phyloP scores from a whole-genome alignment of 1,140 invertebrate genomes.

The Drosophila malerkotliana region DNA sequence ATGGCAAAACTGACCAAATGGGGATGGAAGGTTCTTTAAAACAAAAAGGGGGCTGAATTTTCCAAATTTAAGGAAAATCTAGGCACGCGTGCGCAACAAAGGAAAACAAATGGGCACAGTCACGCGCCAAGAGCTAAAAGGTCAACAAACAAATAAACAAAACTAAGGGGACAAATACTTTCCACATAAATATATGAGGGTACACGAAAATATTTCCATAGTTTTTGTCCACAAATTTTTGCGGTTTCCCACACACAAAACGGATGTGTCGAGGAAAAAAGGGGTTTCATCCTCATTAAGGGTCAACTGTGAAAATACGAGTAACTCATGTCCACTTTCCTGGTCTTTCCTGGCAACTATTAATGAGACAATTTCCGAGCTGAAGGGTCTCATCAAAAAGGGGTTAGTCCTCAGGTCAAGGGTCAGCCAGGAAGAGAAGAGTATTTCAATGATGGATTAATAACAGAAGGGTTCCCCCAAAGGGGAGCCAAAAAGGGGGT shows the following conservation, averaged over 20 bases:
- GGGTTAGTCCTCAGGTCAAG: constrained; percentile 5
- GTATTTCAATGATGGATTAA: constrained; percentile 26
- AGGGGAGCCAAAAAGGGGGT: background rate
- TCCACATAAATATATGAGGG: constrained; percentile 12
- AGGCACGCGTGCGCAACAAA: constrained; percentile 52
- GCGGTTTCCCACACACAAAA: constrained; percentile 32
- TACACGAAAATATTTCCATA: constrained; percentile 15
- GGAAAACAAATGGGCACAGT: constrained; percentile 44
- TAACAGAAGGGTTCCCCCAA: constrained; percentile 22
- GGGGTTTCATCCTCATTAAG: constrained; percentile 33
- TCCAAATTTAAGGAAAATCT: constrained; percentile 3
- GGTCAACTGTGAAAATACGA: constrained; percentile 40
- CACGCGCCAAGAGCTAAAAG: constrained; percentile 59
- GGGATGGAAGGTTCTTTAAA: constrained; percentile 20
- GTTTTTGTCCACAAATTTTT: constrained; percentile 25
- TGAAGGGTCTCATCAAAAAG: constrained; percentile 9
- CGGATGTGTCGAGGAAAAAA: too few species aligned
- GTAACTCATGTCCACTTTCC: constrained; percentile 38
- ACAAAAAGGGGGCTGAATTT: constrained; percentile 14
- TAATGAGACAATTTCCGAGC: constrained; percentile 30
- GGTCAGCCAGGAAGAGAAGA: constrained; percentile 8
- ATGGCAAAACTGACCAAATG: constrained; percentile 20
- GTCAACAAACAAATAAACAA: constrained; percentile 53
- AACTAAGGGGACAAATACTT: background rate
- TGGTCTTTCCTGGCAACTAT: constrained; percentile 17